phyloP scores from a whole-genome alignment of 1,140 invertebrate genomes.

The Pseudomyrmex sp. region DNA sequence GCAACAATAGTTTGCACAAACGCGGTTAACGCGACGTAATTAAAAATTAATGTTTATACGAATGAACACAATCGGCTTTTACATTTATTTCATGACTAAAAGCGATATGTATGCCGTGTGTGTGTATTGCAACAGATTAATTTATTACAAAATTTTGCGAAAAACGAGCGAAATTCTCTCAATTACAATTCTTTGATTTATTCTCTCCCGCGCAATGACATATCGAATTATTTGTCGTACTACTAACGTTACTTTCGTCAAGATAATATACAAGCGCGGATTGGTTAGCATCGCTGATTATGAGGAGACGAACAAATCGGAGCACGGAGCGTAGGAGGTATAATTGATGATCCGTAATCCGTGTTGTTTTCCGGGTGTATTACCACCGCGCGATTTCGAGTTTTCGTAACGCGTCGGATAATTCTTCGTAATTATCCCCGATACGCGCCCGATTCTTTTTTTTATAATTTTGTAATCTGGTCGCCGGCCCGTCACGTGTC shows the following conservation, averaged over 20 bases:
- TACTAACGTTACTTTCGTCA: slow-evolving; percentile 15
- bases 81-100: neutral
- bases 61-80: slow-evolving; percentile 8
- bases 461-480: too few relatives aligned
- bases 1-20: neutral
- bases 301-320: slow-evolving; percentile 27
- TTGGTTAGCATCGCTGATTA: slow-evolving; percentile 43
- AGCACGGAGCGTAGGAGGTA: neutral
- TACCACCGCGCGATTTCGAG: slow-evolving; percentile 30
- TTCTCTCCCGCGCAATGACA: neutral
- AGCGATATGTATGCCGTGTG: neutral
- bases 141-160: neutral
- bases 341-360: slow-evolving; percentile 52
- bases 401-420: slow-evolving; percentile 33
- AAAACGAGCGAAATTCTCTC: neutral
- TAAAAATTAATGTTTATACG: slow-evolving; percentile 13
- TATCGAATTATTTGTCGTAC: neutral
- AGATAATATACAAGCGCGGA: slow-evolving; percentile 25
- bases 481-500: neutral
- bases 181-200: too few relatives aligned
- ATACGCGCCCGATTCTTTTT: neutral
- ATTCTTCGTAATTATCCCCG: slow-evolving; percentile 17
- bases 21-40: neutral
- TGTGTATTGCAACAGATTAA: neutral
- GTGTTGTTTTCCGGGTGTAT: slow-evolving; percentile 13